These are phyloP conservation scores for Sebastes schlegelii DNA, from an alignment of 2,113 vertebrate species.

Conservation along the genomic window DNA sequence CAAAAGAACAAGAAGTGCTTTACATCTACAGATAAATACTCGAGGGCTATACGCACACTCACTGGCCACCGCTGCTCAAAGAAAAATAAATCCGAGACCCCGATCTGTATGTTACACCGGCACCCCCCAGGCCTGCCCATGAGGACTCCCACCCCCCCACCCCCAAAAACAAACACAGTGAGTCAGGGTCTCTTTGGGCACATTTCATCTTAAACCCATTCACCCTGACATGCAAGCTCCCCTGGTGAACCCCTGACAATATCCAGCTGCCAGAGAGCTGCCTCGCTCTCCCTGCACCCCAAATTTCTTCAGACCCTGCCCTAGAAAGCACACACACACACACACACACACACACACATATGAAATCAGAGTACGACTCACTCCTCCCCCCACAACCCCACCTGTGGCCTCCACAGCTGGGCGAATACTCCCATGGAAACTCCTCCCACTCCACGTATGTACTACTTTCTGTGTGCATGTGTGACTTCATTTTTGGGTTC, in stretches of 20 bases:
- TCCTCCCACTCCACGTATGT: constrained; percentile 25
- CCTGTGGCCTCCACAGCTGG: constrained; percentile 67
- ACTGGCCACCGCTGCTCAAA: constrained; percentile 4
- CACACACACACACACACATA: neutral
- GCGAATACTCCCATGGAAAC: constrained; percentile 40
- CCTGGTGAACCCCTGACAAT: constrained; percentile 60
- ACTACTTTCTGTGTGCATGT: neutral
- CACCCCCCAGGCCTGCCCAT: constrained; percentile 2
- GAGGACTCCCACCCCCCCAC: constrained; percentile 21
- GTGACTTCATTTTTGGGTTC: neutral
- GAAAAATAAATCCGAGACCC: constrained; percentile 43
- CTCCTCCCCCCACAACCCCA: constrained; percentile 37
- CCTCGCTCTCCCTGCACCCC: constrained; percentile 41
- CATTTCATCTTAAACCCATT: constrained; percentile 60
- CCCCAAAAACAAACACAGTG: constrained; percentile 51
- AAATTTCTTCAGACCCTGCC: constrained; percentile 20
- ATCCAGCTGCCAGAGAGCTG: constrained; percentile 56
- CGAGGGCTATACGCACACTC: neutral
- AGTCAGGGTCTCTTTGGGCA: constrained; percentile 56
- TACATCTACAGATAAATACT: neutral
- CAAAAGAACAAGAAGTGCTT: neutral
- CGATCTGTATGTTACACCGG: constrained; percentile 12
- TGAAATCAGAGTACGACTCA: constrained; percentile 21
- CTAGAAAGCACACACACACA: neutral
- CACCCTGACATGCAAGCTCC: constrained; percentile 45